These are phyloP conservation scores for Cherax destructor DNA, from an alignment of 1,140 invertebrate genomes.

Conservation along the genomic window DNA sequence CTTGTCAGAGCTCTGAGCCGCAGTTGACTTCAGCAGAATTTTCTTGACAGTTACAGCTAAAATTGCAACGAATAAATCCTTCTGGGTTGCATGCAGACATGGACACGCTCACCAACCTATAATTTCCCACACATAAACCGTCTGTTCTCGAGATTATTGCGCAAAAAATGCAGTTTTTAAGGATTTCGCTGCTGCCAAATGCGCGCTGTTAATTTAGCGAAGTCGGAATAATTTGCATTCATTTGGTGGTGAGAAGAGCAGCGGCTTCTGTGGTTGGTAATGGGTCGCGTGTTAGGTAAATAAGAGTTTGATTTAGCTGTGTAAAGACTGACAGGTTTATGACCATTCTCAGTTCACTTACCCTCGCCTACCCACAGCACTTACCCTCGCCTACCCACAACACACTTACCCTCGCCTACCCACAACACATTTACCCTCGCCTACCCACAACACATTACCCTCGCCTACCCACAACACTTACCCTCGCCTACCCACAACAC, in stretches of 20 bases:
- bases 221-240: slow-evolving; percentile 42
- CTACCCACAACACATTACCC: no score
- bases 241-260: slow-evolving; percentile 10
- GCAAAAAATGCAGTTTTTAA: slow-evolving; percentile 20
- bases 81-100: slow-evolving; percentile 2
- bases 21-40: neutral
- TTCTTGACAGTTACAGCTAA: slow-evolving; percentile 28
- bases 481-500: no score
- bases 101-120: slow-evolving; percentile 25
- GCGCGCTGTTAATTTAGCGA: slow-evolving; percentile 42
- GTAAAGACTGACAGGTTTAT: neutral
- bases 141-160: neutral
- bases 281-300: slow-evolving; percentile 33
- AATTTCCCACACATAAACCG: slow-evolving; percentile 45
- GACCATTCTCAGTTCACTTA: neutral
- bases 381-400: no score
- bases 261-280: slow-evolving; percentile 17
- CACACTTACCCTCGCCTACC: no score
- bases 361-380: no score
- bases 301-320: neutral
- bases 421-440: no score
- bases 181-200: neutral
- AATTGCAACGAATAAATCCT: slow-evolving; percentile 31
- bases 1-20: neutral
- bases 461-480: no score